phyloP scores from a whole-genome alignment of 2,113 vertebrate species.

The Rhabdornis inornatus region DNA sequence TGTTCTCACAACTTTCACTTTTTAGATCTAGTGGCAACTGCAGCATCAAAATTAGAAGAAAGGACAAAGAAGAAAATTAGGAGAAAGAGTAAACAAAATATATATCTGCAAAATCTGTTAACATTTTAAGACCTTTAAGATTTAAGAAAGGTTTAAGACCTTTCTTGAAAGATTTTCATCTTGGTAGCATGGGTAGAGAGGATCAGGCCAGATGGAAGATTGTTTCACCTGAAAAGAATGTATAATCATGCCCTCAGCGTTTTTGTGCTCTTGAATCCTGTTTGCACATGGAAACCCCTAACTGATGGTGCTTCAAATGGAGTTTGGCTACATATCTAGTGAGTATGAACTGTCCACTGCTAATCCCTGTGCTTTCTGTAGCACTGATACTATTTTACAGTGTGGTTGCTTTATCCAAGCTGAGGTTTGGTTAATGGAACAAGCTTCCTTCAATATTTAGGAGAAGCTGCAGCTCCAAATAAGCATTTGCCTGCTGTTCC shows the following conservation, averaged over 20 bases:
- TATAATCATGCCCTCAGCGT: neutral
- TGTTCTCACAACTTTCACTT: neutral
- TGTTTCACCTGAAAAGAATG: neutral
- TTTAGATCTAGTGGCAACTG: neutral
- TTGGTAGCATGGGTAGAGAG: neutral
- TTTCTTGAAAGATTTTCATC: neutral
- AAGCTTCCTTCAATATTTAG: neutral
- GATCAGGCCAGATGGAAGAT: neutral
- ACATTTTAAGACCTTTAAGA: neutral
- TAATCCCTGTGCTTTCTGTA: neutral
- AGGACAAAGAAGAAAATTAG: neutral
- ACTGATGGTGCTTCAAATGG: neutral
- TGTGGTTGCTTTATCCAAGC: neutral
- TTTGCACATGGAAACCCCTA: neutral
- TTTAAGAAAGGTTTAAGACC: too few species aligned
- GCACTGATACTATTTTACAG: neutral
- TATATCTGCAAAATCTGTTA: neutral
- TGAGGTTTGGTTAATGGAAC: neutral
- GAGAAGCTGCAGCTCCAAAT: neutral
- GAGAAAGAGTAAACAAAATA: neutral
- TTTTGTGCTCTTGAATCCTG: neutral
- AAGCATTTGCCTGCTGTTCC: neutral
- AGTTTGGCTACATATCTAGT: neutral
- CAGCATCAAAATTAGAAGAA: neutral
- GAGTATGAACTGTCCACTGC: neutral